Base-by-base conservation (phyloP, 2,113 vertebrate genomes). In the Microcebus jonahi region DNA sequence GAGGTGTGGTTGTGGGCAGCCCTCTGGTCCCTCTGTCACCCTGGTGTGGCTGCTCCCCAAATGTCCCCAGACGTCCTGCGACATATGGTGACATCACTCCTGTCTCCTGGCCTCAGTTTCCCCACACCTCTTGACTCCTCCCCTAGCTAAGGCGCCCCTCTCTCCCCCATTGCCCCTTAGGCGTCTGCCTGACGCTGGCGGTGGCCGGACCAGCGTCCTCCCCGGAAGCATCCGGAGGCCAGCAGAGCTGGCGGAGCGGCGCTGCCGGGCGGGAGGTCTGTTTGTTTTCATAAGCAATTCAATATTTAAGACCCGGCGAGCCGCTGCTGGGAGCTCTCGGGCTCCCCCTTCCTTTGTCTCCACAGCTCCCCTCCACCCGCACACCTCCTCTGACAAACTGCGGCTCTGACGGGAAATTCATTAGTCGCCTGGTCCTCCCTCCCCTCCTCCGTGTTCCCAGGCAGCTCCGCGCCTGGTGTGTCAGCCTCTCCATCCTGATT, bases 401-500 rank as follows among this genome's bases (percentile, higher is more conserved):
- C 15, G n/a, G 79, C 98, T 97, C 98, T 98, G 98, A 98, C 98
- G 98, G 98, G 98, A 99, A 99, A 99, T 99, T 98, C 99, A 99
- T 99, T 98, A 99, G 98, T 98, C 87, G 93, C 96, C 95, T n/a
- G 11, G 98, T 97, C 98, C 88, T 48, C 50, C 83, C 34, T 67
- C 0, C 94, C 0, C 88, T 95, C 92, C 97, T 97, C 97, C 94
- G 82, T 97, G 98, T 98, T 99, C 99, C 98, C 99, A 99, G 98
- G 98, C 99, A 98, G 99, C 99, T 98, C 99, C 98, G 98, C 98
- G 98, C 99, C 99, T 98, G 98, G 99, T 99, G 99, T 99, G 99
- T 99, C 99, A 99, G 99, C 99, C 99, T 99, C 99, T 99, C 99
- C 99, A 99, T 99, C 99, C 99, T 99, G 99, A 99, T 99, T 99